phyloP scores from a whole-genome alignment of 2,888 invertebrate species.

The Amiota communis region DNA sequence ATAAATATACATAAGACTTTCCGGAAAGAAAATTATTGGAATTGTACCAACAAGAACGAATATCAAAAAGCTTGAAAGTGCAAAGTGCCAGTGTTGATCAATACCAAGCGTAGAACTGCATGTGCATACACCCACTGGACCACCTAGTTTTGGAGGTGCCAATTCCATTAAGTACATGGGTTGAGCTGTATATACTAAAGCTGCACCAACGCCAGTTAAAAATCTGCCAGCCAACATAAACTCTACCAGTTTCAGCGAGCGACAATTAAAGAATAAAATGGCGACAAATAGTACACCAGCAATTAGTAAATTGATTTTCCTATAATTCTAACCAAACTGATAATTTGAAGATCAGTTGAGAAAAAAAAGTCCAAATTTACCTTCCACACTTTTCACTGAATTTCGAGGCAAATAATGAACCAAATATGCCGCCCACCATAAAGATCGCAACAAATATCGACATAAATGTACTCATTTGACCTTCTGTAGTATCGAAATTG shows the following conservation, averaged over 20 bases:
- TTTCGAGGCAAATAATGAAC: conserved; percentile 84
- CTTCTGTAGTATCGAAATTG: conserved; percentile 73
- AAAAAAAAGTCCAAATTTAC: conserved; percentile 50
- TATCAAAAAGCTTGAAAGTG: conserved; percentile 80
- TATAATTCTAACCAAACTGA: conserved; percentile 6
- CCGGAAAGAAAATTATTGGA: conserved; percentile 81
- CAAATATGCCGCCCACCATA: conserved; percentile 88
- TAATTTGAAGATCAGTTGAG: not conserved
- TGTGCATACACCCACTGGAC: conserved; percentile 86
- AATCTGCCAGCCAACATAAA: conserved; percentile 83
- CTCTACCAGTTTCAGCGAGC: conserved; percentile 81
- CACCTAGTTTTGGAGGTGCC: conserved; percentile 82
- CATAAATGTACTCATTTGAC: conserved; percentile 81
- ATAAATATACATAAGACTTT: conserved; percentile 89
- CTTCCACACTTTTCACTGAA: conserved; percentile 81
- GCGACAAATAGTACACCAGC: conserved; percentile 80
- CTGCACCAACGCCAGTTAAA: conserved; percentile 82
- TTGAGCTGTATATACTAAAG: conserved; percentile 86
- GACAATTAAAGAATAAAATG: conserved; percentile 78
- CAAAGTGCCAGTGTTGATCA: conserved; percentile 80
- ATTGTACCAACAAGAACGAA: conserved; percentile 79
- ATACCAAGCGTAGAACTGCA: conserved; percentile 75
- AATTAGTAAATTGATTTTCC: conserved; percentile 78
- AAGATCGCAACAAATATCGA: conserved; percentile 87
- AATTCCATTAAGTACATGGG: conserved; percentile 93